Base-by-base conservation (phyloP, 1,140 invertebrate genomes). In the Muscidifurax raptorellus region DNA sequence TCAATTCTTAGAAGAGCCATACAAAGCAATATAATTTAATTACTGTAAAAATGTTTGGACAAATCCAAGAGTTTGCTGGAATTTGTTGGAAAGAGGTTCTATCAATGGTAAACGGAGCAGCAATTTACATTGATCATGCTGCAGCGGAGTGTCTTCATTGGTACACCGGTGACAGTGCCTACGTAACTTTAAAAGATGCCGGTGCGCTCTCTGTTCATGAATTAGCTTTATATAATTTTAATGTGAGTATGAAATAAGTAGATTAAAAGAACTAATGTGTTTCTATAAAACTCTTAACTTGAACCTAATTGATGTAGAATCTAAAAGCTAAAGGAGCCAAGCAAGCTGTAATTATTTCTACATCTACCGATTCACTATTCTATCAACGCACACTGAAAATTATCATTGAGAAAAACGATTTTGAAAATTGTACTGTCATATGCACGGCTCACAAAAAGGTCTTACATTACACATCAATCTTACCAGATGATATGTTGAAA, bases 121-220 rank as follows among this genome's bases (percentile, higher is more conserved):
- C 94, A 59, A 94, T 95, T 52, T 95, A 94, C 85, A 92, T 95
- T 85, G 94, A 95, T 90, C 91, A 94, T 82, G 85, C 88, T 30
- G 91, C 92, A 81, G 92, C 93, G 0, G 94, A 95, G 89, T 93
- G 94, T 86, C 89, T 95, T 12, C 95, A 95, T 85, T 95, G 95
- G 95, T 91, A 94, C 88, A 93, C 93, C 25, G 94, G 94, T 32
- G 91, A 94, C 72, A 90, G 86, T 80, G 89, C 90, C 32, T 92
- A 91, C 80, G 69, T 91, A 76, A 78, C 87, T 83, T 88, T 95
- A 13, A 91, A 94, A 84, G 85, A 93, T 87, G 92, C 92, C 64
- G 94, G 94, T 67, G 94, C 94, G 80, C 32, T 91, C 30, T 93
- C 93, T 83, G 92, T 95, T 32, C 93, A 94, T 85, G 94, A 95